Percentiles rank a stretch among this genome's conserved stretches.
These are phyloP conservation scores for Graphium colonna DNA, from an alignment of 2,888 invertebrate genomes.

Conservation along the genomic window DNA sequence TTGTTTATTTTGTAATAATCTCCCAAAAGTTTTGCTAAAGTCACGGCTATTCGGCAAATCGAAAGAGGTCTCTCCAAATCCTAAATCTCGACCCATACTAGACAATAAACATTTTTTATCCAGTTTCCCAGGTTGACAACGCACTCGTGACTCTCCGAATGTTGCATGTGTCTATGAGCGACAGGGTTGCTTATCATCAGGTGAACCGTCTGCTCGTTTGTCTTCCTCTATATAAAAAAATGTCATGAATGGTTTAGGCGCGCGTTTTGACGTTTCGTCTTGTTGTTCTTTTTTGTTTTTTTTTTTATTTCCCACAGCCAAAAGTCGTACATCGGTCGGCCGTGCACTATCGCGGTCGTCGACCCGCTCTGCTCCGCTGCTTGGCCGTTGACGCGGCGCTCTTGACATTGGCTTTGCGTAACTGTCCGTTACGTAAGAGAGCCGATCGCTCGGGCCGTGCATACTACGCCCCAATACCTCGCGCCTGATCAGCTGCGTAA, in stretches of 20 bases:
- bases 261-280: not conserved
- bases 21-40: not conserved
- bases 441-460: conserved; percentile 5
- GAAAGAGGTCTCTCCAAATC: not conserved
- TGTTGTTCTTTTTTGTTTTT: not conserved
- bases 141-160: no score
- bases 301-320: conserved; percentile 3
- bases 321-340: conserved; percentile 38
- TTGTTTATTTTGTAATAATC: not conserved
- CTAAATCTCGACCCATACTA: no score
- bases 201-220: no score
- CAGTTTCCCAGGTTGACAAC: no score
- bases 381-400: conserved; percentile 46
- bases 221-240: no score
- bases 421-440: conserved; percentile 48
- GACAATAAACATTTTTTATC: no score
- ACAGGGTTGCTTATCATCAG: no score
- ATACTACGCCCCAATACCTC: conserved; percentile 8
- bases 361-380: conserved; percentile 37
- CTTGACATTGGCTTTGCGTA: conserved; percentile 72
- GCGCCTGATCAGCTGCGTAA: conserved; percentile 2
- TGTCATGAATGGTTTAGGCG: no score
- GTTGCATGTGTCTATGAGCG: no score
- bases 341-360: conserved; percentile 48
- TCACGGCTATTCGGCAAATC: not conserved